phyloP scores from a whole-genome alignment of 2,888 invertebrate species.

The Plebejus melissa region DNA sequence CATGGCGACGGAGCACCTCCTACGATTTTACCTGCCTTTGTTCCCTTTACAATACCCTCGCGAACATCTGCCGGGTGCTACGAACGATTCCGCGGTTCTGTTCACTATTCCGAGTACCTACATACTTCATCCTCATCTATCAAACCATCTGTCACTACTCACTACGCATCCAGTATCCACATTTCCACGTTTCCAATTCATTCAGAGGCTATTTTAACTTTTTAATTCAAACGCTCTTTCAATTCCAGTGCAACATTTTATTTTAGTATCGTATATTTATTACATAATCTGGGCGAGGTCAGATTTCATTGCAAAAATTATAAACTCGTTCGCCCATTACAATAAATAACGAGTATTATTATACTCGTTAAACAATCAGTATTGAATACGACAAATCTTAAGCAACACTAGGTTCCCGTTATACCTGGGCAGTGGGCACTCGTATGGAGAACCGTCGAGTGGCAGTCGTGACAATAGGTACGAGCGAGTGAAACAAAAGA shows the following conservation, averaged over 20 bases:
- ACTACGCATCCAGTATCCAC: constrained; percentile 11
- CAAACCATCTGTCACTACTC: constrained; percentile 28
- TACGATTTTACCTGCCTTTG: constrained; percentile 73
- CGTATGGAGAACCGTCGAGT: constrained; percentile 40
- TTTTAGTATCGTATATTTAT: constrained; percentile 46
- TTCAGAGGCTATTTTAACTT: not conserved
- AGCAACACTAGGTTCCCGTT: constrained; percentile 38
- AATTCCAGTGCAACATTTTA: constrained; percentile 44
- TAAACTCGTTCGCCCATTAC: constrained; percentile 50
- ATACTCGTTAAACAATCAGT: constrained; percentile 40
- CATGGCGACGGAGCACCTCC: constrained; percentile 60
- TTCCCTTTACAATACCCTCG: constrained; percentile 62
- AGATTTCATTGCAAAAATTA: constrained; percentile 54
- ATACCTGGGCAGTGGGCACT: constrained; percentile 39
- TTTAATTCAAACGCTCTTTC: constrained; percentile 30
- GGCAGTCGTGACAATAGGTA: constrained; percentile 45
- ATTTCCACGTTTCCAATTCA: not conserved
- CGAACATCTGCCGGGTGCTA: constrained; percentile 67
- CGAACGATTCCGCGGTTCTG: constrained; percentile 53
- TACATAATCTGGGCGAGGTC: constrained; percentile 58
- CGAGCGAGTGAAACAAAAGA: constrained; percentile 60
- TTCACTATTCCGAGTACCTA: constrained; percentile 38
- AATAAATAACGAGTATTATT: constrained; percentile 37
- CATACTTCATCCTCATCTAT: constrained; percentile 35
- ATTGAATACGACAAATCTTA: constrained; percentile 39